Conservation (phyloP, 2,888 invertebrate genomes). For the Dryobota labecula region DNA sequence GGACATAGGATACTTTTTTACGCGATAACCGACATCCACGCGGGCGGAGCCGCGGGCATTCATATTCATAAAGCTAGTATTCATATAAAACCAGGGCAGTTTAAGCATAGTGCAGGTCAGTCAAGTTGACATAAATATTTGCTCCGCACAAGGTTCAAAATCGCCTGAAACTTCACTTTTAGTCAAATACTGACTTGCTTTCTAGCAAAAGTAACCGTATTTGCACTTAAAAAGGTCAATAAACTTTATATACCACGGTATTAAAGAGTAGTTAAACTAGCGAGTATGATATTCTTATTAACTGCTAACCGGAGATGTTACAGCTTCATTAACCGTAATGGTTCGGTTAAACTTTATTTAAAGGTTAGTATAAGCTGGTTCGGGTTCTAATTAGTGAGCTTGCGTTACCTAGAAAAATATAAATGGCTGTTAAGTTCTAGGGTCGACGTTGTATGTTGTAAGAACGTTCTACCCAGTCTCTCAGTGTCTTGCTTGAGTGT, state of each 20-base stretch:
- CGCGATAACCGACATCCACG: too few relatives aligned
- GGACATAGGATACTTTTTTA: too few relatives aligned
- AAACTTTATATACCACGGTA: neutral
- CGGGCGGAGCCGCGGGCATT: too few relatives aligned
- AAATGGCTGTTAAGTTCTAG: neutral
- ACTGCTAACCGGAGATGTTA: constrained; percentile 11
- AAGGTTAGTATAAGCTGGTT: constrained; percentile 6
- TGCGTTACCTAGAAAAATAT: neutral
- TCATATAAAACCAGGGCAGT: neutral
- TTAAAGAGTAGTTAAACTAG: neutral
- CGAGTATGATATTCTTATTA: constrained; percentile 17
- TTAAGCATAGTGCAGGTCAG: neutral
- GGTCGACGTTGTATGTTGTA: neutral
- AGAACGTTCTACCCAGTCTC: too few relatives aligned
- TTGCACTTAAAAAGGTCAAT: neutral
- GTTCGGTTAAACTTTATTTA: constrained; percentile 26
- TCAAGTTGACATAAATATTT: neutral
- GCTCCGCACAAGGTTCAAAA: neutral
- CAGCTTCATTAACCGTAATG: constrained; percentile 29
- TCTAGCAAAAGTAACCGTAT: neutral
- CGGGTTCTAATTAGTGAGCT: constrained; percentile 6
- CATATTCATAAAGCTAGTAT: too few relatives aligned
- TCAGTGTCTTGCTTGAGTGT: too few relatives aligned
- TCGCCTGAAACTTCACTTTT: neutral
- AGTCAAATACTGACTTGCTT: neutral